Conservation (phyloP, 2,888 invertebrate genomes). For the Lepidonotus clava region DNA sequence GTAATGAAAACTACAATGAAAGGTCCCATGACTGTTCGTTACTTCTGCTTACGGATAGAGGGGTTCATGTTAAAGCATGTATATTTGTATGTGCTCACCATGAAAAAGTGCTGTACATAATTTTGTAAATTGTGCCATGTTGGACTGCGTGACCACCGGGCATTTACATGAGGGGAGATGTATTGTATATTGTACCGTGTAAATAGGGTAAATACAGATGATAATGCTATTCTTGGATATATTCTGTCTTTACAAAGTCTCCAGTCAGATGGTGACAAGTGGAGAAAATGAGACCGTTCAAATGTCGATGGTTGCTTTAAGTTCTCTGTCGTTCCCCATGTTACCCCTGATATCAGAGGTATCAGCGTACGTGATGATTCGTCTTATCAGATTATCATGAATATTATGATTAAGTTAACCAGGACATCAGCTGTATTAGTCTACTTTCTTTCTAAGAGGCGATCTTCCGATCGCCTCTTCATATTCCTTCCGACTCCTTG, state of each 20-base stretch:
- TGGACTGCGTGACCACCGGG: background rate
- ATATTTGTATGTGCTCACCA: background rate
- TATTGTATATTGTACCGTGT: conserved; percentile 7
- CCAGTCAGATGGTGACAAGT: background rate
- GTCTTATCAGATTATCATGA: no score
- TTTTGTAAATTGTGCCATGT: conserved; percentile 9
- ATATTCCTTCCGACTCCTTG: no score
- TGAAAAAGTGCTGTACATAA: background rate
- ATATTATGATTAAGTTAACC: no score
- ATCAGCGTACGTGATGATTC: no score
- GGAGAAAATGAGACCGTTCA: background rate
- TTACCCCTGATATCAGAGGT: no score
- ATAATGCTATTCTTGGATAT: conserved; percentile 3
- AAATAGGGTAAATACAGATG: background rate
- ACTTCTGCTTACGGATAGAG: background rate
- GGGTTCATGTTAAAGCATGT: background rate
- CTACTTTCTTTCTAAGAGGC: no score
- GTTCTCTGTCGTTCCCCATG: conserved; percentile 11
- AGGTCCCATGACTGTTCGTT: no score
- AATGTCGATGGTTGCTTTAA: conserved; percentile 17
- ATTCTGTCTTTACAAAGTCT: no score
- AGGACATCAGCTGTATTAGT: no score
- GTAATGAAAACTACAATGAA: no score
- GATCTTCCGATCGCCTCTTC: no score
- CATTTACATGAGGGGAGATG: background rate